Base-by-base conservation (phyloP, 2,113 vertebrate genomes). In the Condylura cristata region DNA sequence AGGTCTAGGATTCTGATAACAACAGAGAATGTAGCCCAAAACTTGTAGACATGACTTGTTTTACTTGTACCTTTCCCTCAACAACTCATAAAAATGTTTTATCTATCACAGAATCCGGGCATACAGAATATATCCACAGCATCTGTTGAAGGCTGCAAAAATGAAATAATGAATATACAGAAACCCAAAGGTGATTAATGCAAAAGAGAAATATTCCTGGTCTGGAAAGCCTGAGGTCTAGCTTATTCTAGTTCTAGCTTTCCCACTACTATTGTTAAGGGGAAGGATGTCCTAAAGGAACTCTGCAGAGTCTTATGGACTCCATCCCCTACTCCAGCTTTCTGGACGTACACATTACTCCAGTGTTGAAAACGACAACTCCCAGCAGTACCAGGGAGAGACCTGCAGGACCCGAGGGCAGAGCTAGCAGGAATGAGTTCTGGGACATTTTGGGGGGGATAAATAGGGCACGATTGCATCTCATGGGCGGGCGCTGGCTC, bases 31-130 rank as follows among this genome's bases (percentile, higher is more conserved):
- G 51, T 78, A 56, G 24, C 9, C 60, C 51, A 82, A 82, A 66
- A 58, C 32, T 72, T 30, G 60, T 10, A 90, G 30, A 85, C 58
- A 6, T 76, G 32, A 71, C 53, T 53, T 11, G 0, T 60, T 44
- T 30, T 44, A 83, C 26, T 68, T 95, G 9, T 22, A 75, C 78
- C 78, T 93, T 70, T 61, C 70, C 75, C 56, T 74, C 44, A 92
- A 70, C 87, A 88, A 46, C 18, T 82, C 48, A 6, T 7, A 65
- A 88, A n/a, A 84, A 7, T 81, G 65, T 14, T 82, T 81, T 48
- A n/a, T 90, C 90, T 94, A 91, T 70, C 68, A 86, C 3, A 90
- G 56, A 96, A 87, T 90, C 53, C 37, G 90, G 24, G 85, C 41
- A 93, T 6, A 89, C 8, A 79, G 37, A 56, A 56, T 68, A n/a